Evolutionary conservation across 2,888 invertebrate genomes (phyloP).

Genomic region (Azorinus chamasolen): DNA sequence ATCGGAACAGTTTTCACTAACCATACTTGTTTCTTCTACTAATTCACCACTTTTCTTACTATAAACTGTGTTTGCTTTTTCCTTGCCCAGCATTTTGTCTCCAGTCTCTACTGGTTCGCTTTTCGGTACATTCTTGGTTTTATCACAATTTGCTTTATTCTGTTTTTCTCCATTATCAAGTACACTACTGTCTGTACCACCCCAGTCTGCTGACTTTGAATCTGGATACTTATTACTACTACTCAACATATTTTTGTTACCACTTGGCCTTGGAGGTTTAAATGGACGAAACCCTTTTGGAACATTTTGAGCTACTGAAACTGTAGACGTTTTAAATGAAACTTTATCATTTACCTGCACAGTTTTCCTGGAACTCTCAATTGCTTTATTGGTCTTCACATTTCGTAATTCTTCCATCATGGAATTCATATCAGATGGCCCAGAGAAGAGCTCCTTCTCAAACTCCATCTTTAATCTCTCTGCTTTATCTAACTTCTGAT

Average conservation of each 20-base stretch:
- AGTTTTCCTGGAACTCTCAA: too few relatives aligned
- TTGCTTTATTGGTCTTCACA: background rate
- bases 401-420: background rate
- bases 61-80: background rate
- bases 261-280: constrained; percentile 67
- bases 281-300: constrained; percentile 78
- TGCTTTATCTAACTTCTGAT: constrained; percentile 10
- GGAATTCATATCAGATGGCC: background rate
- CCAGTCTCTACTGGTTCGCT: background rate
- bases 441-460: background rate
- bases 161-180: too few relatives aligned
- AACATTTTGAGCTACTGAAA: constrained; percentile 44
- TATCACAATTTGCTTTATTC: too few relatives aligned
- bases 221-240: constrained; percentile 16
- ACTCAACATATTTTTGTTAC: background rate
- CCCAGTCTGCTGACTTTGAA: constrained; percentile 4
- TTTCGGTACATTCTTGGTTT: too few relatives aligned
- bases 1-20: constrained; percentile 14
- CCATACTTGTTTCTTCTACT: too few relatives aligned
- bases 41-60: background rate
- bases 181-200: too few relatives aligned
- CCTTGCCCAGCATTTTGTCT: background rate
- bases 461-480: constrained; percentile 21
- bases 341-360: background rate
- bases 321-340: background rate